These are phyloP conservation scores for Trachelipus rathkii DNA, from an alignment of 1,140 invertebrate genomes.

Conservation along the genomic window DNA sequence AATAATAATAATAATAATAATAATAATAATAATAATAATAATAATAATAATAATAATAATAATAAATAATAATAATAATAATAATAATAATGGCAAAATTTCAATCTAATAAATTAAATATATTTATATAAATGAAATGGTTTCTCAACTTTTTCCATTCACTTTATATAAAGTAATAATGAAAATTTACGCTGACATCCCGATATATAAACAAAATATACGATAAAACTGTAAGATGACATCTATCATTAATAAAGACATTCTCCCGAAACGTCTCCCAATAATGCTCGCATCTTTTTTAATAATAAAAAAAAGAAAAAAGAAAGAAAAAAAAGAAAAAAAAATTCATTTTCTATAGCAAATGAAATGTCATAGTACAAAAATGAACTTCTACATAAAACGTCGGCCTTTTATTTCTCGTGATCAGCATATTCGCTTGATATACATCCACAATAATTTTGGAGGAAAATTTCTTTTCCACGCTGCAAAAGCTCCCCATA, in stretches of 20 bases:
- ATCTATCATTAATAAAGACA: conserved; percentile 4
- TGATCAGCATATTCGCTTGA: conserved; percentile 4
- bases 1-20: no score
- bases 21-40: no score
- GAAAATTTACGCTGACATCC: not conserved
- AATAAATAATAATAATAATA: no score
- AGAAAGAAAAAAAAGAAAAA: no score
- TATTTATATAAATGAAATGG: not conserved
- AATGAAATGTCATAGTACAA: conserved; percentile 5
- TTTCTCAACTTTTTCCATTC: not conserved
- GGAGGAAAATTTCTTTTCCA: conserved; percentile 4
- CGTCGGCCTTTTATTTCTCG: not conserved
- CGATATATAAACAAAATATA: conserved; percentile 1
- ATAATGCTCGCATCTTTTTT: not conserved
- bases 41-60: no score
- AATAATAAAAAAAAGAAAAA: no score
- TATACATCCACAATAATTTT: not conserved
- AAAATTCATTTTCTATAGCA: conserved; percentile 13
- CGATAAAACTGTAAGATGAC: not conserved
- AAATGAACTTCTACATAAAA: not conserved
- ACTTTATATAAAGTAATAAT: conserved; percentile 4
- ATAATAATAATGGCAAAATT: no score
- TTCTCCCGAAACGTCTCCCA: not conserved
- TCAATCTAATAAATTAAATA: no score
- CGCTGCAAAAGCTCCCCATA: not conserved